Evolutionary conservation across 2,888 invertebrate genomes (phyloP).

Genomic region (Spicauda simplicius): DNA sequence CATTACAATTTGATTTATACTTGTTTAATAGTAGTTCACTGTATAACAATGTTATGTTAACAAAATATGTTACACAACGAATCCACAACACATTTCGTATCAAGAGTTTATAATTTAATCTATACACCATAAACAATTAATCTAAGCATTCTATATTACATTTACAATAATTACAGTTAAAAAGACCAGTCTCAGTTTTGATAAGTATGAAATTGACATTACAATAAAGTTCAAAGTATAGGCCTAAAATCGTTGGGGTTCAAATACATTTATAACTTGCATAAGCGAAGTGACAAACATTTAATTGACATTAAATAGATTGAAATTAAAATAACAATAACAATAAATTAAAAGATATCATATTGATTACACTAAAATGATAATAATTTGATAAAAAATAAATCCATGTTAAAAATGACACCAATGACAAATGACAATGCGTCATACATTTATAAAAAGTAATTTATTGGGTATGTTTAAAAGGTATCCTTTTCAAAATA

Average conservation of each 20-base stretch:
- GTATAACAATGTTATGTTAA: not conserved
- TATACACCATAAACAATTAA: conserved; percentile 18
- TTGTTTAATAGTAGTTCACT: not conserved
- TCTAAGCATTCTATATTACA: conserved; percentile 38
- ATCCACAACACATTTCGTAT: conserved; percentile 6
- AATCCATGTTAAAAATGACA: not conserved
- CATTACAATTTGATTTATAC: not conserved
- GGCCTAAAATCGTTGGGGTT: conserved; percentile 26
- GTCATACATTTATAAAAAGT: too few relatives aligned
- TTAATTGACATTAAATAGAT: conserved; percentile 8
- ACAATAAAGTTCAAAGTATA: conserved; percentile 25
- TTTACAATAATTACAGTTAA: conserved; percentile 52
- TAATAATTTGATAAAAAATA: not conserved
- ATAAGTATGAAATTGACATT: conserved; percentile 41
- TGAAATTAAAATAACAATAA: not conserved
- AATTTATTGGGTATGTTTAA: too few relatives aligned
- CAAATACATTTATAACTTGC: not conserved
- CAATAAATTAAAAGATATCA: not conserved
- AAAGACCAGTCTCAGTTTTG: conserved; percentile 71
- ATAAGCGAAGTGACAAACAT: not conserved
- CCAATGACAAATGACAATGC: too few relatives aligned
- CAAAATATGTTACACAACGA: conserved; percentile 1
- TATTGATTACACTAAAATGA: not conserved
- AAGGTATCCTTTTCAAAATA: too few relatives aligned
- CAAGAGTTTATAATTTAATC: conserved; percentile 2